Evolutionary conservation across 1,140 invertebrate genomes (phyloP).

Genomic region (Rhagoletis zephyria): DNA sequence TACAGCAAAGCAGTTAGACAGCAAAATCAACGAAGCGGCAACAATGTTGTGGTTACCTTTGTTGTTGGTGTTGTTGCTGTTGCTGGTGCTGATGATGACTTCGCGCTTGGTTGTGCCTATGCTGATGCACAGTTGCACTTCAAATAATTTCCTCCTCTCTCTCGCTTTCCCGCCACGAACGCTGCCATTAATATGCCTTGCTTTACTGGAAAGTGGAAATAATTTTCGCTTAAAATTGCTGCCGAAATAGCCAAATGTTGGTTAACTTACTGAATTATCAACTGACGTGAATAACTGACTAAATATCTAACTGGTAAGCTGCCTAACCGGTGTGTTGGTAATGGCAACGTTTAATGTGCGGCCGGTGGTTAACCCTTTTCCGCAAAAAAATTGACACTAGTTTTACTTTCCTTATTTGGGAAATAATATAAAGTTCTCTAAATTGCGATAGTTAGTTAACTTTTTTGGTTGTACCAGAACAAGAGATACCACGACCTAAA

Average conservation of each 20-base stretch:
- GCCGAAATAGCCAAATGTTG: conserved; percentile 35
- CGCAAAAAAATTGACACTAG: neutral
- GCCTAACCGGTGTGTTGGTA: neutral
- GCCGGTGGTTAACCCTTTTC: neutral
- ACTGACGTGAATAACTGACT: neutral
- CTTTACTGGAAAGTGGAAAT: conserved; percentile 26
- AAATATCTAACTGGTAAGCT: neutral
- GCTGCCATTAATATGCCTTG: neutral
- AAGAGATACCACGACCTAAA: too few species aligned
- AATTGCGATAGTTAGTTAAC: too few species aligned
- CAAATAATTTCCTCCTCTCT: neutral
- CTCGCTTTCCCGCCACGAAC: neutral
- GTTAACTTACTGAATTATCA: conserved; percentile 24
- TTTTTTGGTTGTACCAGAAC: too few species aligned
- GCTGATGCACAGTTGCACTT: neutral
- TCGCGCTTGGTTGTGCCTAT: neutral
- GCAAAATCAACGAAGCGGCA: conserved; percentile 4
- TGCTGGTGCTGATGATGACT: neutral
- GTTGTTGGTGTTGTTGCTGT: neutral
- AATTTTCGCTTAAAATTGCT: conserved; percentile 33
- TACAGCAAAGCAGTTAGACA: neutral
- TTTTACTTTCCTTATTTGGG: neutral
- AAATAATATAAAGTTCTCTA: neutral
- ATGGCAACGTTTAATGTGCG: conserved; percentile 10
- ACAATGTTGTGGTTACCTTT: neutral